Percentiles rank a stretch among this genome's conserved stretches.
phyloP scores from a whole-genome alignment of 2,888 invertebrate species.

The Temnothorax rugatulus region DNA sequence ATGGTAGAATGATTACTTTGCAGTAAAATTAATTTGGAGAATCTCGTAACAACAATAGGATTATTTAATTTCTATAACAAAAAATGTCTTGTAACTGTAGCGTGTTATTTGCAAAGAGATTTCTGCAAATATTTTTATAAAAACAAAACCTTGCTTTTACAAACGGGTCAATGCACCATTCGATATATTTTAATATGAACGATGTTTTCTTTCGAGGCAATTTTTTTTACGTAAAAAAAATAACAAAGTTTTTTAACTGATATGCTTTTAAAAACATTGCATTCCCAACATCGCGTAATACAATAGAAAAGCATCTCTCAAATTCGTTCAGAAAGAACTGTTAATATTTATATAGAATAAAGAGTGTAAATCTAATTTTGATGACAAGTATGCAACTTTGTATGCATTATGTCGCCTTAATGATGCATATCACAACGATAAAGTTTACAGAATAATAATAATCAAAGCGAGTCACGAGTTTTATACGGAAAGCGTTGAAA shows the following conservation, averaged over 20 bases:
- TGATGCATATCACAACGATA: neutral
- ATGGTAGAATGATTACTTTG: too few relatives aligned
- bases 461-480: neutral
- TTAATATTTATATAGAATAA: neutral
- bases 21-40: slow-evolving; percentile 1
- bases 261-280: slow-evolving; percentile 13
- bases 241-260: neutral
- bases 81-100: neutral
- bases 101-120: neutral
- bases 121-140: neutral
- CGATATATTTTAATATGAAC: neutral
- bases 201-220: neutral
- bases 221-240: neutral
- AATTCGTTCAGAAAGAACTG: neutral
- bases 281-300: neutral
- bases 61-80: neutral
- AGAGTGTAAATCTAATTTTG: neutral
- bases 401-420: neutral
- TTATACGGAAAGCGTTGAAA: neutral
- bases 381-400: neutral
- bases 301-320: neutral
- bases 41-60: neutral
- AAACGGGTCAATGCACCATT: neutral
- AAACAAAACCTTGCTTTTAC: neutral
- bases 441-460: slow-evolving; percentile 4